Percentiles rank a stretch among this genome's conserved stretches.
These are phyloP conservation scores for Tokudaia tokunoshimensis DNA, from an alignment of 2,797 vertebrate genomes.

Conservation along the genomic window DNA sequence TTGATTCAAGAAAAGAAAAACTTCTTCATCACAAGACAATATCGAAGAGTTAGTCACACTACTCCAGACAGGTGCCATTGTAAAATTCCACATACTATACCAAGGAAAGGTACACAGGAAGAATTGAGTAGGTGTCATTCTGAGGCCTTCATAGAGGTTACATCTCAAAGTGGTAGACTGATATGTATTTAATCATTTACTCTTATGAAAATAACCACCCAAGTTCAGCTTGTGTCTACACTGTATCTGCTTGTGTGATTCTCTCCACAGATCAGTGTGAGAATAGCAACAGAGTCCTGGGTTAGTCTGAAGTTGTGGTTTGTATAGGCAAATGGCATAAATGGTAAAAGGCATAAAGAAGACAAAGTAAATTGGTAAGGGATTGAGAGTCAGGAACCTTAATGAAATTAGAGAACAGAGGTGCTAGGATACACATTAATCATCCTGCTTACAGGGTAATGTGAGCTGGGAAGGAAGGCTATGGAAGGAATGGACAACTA, in stretches of 20 bases:
- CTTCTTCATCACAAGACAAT: background rate
- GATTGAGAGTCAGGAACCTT: background rate
- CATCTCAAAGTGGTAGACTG: background rate
- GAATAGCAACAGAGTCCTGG: background rate
- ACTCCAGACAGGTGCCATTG: background rate
- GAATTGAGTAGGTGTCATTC: background rate
- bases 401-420: background rate
- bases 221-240: background rate
- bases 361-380: background rate
- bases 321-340: background rate
- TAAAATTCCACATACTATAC: background rate
- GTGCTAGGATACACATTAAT: too few relatives aligned
- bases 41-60: background rate
- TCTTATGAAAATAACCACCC: background rate
- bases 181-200: background rate
- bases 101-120: background rate
- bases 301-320: background rate
- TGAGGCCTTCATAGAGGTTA: background rate
- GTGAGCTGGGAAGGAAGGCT: background rate
- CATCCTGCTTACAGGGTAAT: background rate
- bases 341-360: background rate
- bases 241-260: background rate
- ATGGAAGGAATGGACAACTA: background rate
- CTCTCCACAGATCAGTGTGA: background rate
- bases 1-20: background rate